Percentiles rank a stretch among this genome's conserved stretches.
Conservation (phyloP, 1,140 invertebrate genomes). For the Drosophila azteca region DNA sequence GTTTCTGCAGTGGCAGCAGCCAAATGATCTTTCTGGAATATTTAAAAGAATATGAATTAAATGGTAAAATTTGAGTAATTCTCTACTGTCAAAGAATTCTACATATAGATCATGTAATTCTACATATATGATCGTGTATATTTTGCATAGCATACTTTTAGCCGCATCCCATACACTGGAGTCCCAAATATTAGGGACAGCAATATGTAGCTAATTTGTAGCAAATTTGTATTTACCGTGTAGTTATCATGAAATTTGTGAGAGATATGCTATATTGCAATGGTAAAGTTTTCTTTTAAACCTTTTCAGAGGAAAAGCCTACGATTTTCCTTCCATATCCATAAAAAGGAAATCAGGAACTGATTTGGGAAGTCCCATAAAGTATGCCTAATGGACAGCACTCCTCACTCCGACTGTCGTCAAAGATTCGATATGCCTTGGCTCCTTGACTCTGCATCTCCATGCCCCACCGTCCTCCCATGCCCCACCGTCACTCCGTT, state of each 20-base stretch:
- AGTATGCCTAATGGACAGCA: neutral
- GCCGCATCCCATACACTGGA: constrained; percentile 12
- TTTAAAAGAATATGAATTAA: too few relatives aligned
- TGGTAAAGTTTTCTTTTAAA: too few relatives aligned
- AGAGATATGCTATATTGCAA: too few relatives aligned
- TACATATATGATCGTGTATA: neutral
- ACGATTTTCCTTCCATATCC: too few relatives aligned
- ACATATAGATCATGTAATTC: neutral
- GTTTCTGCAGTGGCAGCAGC: constrained; percentile 21
- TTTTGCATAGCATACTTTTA: constrained; percentile 37
- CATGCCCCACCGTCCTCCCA: too few relatives aligned
- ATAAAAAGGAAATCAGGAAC: neutral
- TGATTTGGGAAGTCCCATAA: too few relatives aligned
- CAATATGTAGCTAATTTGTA: too few relatives aligned
- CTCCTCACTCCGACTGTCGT: neutral
- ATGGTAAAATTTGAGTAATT: too few relatives aligned
- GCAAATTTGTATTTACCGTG: too few relatives aligned
- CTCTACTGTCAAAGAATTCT: neutral
- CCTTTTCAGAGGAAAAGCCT: too few relatives aligned
- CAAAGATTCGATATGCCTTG: constrained; percentile 32
- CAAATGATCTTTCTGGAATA: too few relatives aligned
- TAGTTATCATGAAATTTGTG: too few relatives aligned
- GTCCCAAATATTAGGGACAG: constrained; percentile 11
- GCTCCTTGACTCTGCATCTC: neutral
- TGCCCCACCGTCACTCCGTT: constrained; percentile 11